Evolutionary conservation across 2,113 vertebrate genomes (phyloP), one percentile per base, ranked within the genome.

Genomic region (Forbesichthys papilliferus): DNA sequence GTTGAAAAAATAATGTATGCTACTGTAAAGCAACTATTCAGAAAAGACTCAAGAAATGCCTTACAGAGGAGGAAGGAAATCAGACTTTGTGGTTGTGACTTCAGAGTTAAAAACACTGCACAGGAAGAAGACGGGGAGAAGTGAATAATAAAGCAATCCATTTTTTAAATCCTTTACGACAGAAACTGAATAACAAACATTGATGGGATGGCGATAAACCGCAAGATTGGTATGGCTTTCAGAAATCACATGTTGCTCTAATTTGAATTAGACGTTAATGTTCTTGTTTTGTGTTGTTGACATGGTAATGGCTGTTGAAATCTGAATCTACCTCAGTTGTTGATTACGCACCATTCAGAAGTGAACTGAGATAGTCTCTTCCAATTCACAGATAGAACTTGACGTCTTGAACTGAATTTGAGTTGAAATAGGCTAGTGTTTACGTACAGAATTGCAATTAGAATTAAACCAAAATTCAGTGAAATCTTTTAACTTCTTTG

Each of bases 31-130:
- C 5, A 42, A 42, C 7, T 6, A 42, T 6, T 42, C 4, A 1
- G 7, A 5, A 42, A 42, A 42, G 5, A 5, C 36, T 5, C 7
- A 7, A 42, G 3, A 42, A 42, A 8, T 8, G 0, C 18, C 66
- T 13, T 13, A 11, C 13, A 56, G 20, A 36, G 13, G 83, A 81
- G 80, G 5, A 77, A 78, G 88, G 86, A 89, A 89, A 82, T 51
- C 74, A 16, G n/a, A 49, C 42, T 76, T 16, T 18, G 65, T 67
- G n/a, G 48, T 47, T 0, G 0, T 27, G 27, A 27, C 27, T 27
- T 27, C 27, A 20, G 53, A 3, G 7, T 62, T 11, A 14, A 11
- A 47, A 16, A 49, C 47, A n/a, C 36, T 27, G 54, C 9, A 69
- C 59, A 80, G 78, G 76, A 83, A 84, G 74, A 3, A 75, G 48